These are phyloP conservation scores for Gadopsis marmoratus DNA, from an alignment of 2,797 vertebrate genomes.

Conservation along the genomic window DNA sequence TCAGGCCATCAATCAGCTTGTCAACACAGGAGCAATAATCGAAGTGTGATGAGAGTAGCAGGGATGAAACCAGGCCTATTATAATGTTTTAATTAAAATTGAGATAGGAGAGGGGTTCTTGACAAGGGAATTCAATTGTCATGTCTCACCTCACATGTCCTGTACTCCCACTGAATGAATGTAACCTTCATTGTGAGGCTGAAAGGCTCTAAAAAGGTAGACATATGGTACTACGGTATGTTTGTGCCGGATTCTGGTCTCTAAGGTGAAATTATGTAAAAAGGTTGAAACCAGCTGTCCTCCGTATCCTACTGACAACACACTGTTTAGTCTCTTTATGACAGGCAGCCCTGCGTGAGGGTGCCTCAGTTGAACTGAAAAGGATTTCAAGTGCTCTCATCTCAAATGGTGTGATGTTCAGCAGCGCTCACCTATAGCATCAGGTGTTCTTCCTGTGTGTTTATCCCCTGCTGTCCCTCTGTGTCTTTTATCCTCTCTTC, in stretches of 20 bases:
- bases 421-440: conserved; percentile 31
- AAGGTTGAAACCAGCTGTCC: conserved; percentile 57
- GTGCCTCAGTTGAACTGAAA: conserved; percentile 26
- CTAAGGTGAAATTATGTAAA: conserved; percentile 64
- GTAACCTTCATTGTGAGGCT: conserved; percentile 19
- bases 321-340: conserved; percentile 27
- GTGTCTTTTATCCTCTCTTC: conserved; percentile 12
- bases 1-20: conserved; percentile 68
- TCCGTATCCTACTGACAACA: not conserved
- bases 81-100: conserved; percentile 62
- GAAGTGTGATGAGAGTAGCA: conserved; percentile 59
- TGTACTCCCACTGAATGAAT: conserved; percentile 24
- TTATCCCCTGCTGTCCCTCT: conserved; percentile 15
- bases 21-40: conserved; percentile 67
- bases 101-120: conserved; percentile 10
- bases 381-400: conserved; percentile 44
- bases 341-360: conserved; percentile 13
- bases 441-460: conserved; percentile 32
- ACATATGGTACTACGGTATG: conserved; percentile 5
- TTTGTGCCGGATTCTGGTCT: conserved; percentile 31
- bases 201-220: conserved; percentile 36
- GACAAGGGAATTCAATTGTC: conserved; percentile 32
- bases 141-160: conserved; percentile 33
- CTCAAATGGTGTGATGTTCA: conserved; percentile 27
- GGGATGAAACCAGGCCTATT: conserved; percentile 44